These are phyloP conservation scores for Corythornis vintsioides DNA, from an alignment of 2,113 vertebrate species.

Conservation along the genomic window DNA sequence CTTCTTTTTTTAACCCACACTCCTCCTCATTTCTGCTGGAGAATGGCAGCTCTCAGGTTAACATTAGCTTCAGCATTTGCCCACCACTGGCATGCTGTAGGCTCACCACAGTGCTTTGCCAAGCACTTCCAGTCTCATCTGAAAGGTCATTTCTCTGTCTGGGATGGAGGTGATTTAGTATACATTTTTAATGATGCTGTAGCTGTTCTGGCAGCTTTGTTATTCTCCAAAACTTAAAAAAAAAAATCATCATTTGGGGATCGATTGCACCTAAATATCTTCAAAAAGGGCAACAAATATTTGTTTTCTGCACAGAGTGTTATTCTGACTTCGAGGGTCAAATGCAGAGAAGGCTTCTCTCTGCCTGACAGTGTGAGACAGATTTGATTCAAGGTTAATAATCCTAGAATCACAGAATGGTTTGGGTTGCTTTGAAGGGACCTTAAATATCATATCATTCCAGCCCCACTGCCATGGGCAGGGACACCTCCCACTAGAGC, in stretches of 20 bases:
- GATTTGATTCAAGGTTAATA: neutral
- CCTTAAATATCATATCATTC: too few species aligned
- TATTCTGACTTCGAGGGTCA: neutral
- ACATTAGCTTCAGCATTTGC: neutral
- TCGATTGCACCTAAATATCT: neutral
- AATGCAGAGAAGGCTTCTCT: neutral
- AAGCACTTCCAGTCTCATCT: neutral
- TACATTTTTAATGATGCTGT: constrained; percentile 26
- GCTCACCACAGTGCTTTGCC: neutral
- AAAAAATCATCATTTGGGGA: neutral
- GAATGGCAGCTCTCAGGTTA: neutral
- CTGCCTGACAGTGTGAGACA: neutral
- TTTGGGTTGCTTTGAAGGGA: too few species aligned
- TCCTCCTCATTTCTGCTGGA: neutral
- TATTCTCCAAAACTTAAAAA: neutral
- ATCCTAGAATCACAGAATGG: neutral
- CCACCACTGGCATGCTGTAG: neutral
- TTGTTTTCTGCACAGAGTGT: neutral
- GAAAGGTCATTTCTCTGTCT: constrained; percentile 11
- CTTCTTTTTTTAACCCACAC: neutral
- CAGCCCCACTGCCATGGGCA: too few species aligned
- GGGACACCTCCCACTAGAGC: too few species aligned
- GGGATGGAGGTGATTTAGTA: neutral
- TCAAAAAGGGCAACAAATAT: neutral
- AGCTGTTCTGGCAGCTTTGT: neutral